Base-by-base conservation (phyloP, 2,113 vertebrate species). In the Pygathrix nemaeus region DNA sequence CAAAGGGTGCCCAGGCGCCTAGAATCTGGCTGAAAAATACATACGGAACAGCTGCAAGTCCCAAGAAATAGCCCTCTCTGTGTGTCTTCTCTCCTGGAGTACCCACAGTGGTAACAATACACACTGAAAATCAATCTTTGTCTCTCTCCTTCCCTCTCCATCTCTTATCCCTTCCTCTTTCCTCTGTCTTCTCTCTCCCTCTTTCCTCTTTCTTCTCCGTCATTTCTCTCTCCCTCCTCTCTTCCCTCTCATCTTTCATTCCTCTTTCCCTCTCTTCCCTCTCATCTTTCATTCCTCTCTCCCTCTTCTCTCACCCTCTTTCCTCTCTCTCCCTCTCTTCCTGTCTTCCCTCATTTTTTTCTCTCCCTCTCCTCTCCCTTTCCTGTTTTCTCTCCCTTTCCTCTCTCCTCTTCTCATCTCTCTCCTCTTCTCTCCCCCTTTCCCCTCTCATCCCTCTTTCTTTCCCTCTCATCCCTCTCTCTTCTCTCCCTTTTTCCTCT, bases 11-110 rank as follows among this genome's bases (percentile, higher is more conserved):
- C 61, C 3, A n/a, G 4, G 59, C 27, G 32, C 16, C 25, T 12
- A 3, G 50, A 66, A 40, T 59, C 40, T 43, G 48, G 8, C 48
- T 8, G 40, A 83, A 18, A 81, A 61, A 48, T 2, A 76, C 6
- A 1, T 27, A 1, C 0, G 14, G 59, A 12, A 32, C 45, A 45
- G 45, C 25, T 0, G 1, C 50, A 40, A 17, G n/a, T 27, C 55
- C 87, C 84, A 23, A 0, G 27, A 35, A n/a, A 45, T 14, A n/a
- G 40, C 20, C 48, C 4, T 90, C 50, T 25, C 81, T 57, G 11
- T 0, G 9, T 70, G 45, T 40, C 18, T 9, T 57, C 27, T 57
- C 48, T 55, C 90, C 72, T 73, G 30, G 18, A 55, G 79, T 17
- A 9, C n/a, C 45, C 2, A 18, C 1, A 14, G 9, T 30, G 10